Percentiles rank a stretch among this genome's conserved stretches.
These are phyloP conservation scores for Gymnoscopelus braueri DNA, from an alignment of 2,797 vertebrate genomes.

Conservation along the genomic window DNA sequence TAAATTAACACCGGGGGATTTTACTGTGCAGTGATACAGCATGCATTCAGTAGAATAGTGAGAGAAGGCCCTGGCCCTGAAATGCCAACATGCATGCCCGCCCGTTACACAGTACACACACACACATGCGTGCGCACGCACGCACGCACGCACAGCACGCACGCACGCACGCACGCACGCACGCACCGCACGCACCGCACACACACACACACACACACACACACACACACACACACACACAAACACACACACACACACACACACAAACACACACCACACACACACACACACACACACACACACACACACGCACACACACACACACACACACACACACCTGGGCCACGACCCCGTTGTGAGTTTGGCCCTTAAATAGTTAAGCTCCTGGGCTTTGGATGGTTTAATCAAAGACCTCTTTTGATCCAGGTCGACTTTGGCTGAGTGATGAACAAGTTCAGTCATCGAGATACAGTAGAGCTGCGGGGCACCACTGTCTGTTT, in stretches of 20 bases:
- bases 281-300: slow-evolving; percentile 8
- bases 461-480: slow-evolving; percentile 66
- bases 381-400: slow-evolving; percentile 46
- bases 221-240: not conserved
- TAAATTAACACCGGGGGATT: no score
- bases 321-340: not conserved
- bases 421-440: slow-evolving; percentile 80
- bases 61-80: no score
- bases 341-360: slow-evolving; percentile 43
- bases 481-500: slow-evolving; percentile 71
- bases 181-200: not conserved
- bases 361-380: slow-evolving; percentile 49
- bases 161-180: slow-evolving; percentile 54
- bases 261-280: not conserved
- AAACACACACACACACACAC: no score
- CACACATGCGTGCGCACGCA: slow-evolving; percentile 1
- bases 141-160: not conserved
- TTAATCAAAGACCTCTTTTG: slow-evolving; percentile 78
- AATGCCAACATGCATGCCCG: no score
- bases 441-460: slow-evolving; percentile 81
- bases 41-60: no score
- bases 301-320: not conserved
- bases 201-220: not conserved
- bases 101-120: not conserved
- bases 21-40: no score